A percentile compares a stretch with the other conserved stretches of the same genome.
Conservation (phyloP, 2,113 vertebrate genomes). For the Tonatia bakeri region DNA sequence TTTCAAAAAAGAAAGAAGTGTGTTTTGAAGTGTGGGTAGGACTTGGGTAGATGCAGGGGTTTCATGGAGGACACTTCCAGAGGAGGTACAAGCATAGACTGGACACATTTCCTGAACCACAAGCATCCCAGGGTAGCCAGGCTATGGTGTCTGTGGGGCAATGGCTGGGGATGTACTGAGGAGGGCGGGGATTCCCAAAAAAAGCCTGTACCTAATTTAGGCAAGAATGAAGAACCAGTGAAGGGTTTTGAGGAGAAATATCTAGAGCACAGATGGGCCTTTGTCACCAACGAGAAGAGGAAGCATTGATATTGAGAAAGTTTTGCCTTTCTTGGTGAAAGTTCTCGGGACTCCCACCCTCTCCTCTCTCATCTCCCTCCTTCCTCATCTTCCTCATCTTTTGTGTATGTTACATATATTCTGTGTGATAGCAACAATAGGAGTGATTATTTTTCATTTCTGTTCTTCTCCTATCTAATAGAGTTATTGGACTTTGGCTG, state of each 20-base stretch:
- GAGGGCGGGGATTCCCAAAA: too few species aligned
- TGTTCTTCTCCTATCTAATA: conserved; percentile 67
- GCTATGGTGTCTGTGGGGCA: rapidly evolving
- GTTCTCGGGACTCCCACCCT: background rate
- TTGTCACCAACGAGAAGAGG: background rate
- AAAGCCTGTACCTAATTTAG: background rate
- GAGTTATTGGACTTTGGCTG: conserved; percentile 76
- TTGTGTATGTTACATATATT: background rate
- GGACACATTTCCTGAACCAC: rapidly evolving
- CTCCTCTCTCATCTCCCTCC: background rate
- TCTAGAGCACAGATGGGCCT: background rate
- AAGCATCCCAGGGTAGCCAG: background rate
- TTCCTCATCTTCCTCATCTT: background rate
- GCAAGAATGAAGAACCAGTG: background rate
- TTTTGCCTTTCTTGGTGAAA: background rate
- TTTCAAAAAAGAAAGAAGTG: background rate
- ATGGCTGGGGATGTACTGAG: background rate
- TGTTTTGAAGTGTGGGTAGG: background rate
- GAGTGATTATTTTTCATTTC: conserved; percentile 68
- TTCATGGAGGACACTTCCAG: background rate
- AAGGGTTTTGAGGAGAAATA: background rate
- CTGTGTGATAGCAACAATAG: conserved; percentile 32
- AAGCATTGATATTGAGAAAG: rapidly evolving
- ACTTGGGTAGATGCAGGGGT: background rate
- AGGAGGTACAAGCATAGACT: rapidly evolving